A percentile compares a stretch with the other conserved stretches of the same genome.
phyloP scores from a whole-genome alignment of 2,888 invertebrate genomes.

The Protula sp. region DNA sequence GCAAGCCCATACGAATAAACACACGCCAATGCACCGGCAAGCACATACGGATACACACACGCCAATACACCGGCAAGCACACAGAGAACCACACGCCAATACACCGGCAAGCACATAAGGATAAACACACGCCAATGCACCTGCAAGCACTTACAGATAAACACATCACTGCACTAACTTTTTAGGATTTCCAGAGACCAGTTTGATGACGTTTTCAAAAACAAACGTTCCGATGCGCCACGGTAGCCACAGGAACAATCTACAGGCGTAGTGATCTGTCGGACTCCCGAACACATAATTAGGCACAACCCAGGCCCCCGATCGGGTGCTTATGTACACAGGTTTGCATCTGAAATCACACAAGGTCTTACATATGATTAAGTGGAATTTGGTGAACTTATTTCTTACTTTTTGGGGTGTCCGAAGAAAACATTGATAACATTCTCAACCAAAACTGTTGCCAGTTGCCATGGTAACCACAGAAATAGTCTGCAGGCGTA shows the following conservation, averaged over 20 bases:
- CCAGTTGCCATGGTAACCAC: slow-evolving; percentile 35
- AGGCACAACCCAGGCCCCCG: slow-evolving; percentile 50
- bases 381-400: too few species aligned
- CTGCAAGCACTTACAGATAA: too few species aligned
- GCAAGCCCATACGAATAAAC: too few species aligned
- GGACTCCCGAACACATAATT: slow-evolving; percentile 45
- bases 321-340: slow-evolving; percentile 42
- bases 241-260: slow-evolving; percentile 39
- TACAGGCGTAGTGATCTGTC: slow-evolving; percentile 41
- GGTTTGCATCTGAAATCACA: slow-evolving; percentile 38
- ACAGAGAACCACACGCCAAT: too few species aligned
- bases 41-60: too few species aligned
- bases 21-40: too few species aligned
- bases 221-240: slow-evolving; percentile 33
- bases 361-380: too few species aligned
- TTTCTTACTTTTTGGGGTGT: slow-evolving; percentile 27
- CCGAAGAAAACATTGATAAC: slow-evolving; percentile 36
- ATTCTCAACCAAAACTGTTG: slow-evolving; percentile 33
- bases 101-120: too few species aligned
- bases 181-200: slow-evolving; percentile 37
- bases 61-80: too few species aligned
- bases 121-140: too few species aligned
- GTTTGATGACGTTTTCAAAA: slow-evolving; percentile 35
- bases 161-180: slow-evolving; percentile 4
- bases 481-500: slow-evolving; percentile 43